Percentiles rank a stretch among this genome's conserved stretches.
Evolutionary conservation across 2,888 invertebrate species (phyloP).

Genomic region (Drosophila picticornis): DNA sequence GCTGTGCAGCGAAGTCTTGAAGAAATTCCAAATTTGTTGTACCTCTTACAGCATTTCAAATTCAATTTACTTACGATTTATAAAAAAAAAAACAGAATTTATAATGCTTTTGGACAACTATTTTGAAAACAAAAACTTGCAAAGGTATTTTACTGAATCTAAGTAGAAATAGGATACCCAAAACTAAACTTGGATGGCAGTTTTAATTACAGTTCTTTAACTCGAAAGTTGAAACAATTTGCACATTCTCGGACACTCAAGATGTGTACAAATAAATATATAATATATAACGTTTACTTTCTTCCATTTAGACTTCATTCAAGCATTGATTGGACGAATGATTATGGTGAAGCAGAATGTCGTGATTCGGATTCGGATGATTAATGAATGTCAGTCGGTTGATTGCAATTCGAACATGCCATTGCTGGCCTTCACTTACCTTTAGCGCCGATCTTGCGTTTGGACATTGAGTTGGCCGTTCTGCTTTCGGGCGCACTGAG

Average conservation of each 20-base stretch:
- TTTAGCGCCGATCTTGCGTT: constrained; percentile 78
- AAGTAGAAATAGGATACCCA: not conserved
- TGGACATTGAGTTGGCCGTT: constrained; percentile 51
- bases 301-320: not conserved
- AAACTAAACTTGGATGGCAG: not conserved
- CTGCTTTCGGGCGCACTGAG: constrained; percentile 54
- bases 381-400: constrained; percentile 22
- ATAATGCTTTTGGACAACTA: not conserved
- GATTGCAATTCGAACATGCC: constrained; percentile 1
- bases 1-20: not conserved
- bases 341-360: constrained; percentile 30
- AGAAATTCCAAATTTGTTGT: not conserved
- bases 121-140: not conserved
- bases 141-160: not conserved
- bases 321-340: constrained; percentile 12
- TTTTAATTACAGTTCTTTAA: not conserved
- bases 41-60: too few relatives aligned
- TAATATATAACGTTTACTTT: not conserved
- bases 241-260: not conserved
- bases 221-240: not conserved
- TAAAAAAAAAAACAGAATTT: not conserved
- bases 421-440: constrained; percentile 63
- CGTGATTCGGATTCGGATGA: constrained; percentile 11
- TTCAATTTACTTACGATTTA: not conserved
- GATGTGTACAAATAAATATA: not conserved